phyloP scores from a whole-genome alignment of 1,140 invertebrate species.

The Atta cephalotes region DNA sequence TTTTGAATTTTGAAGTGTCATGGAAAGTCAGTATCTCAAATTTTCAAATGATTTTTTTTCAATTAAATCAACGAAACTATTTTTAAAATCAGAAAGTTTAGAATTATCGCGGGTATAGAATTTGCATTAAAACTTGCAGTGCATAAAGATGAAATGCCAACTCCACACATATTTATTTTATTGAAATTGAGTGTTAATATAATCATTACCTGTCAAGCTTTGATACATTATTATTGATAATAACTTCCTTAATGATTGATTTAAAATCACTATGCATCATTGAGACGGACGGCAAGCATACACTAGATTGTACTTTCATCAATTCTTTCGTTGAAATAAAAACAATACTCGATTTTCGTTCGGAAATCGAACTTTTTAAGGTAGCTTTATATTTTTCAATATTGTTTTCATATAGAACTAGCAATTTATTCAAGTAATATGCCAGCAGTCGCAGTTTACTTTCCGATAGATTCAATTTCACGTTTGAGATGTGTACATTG shows the following conservation, averaged over 20 bases:
- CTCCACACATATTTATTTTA: not conserved
- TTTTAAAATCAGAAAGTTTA: too few relatives aligned
- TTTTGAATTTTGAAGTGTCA: not conserved
- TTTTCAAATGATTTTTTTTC: too few relatives aligned
- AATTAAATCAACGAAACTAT: too few relatives aligned
- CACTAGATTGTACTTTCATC: conserved; percentile 73
- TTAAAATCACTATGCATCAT: conserved; percentile 72
- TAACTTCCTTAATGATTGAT: conserved; percentile 73
- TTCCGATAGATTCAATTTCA: conserved; percentile 94
- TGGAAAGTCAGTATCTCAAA: not conserved
- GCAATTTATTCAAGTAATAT: conserved; percentile 90
- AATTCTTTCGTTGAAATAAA: conserved; percentile 74
- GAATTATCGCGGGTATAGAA: too few relatives aligned
- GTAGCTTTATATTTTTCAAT: conserved; percentile 48
- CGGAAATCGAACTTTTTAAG: not conserved
- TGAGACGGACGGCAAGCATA: conserved; percentile 78
- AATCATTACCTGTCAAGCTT: conserved; percentile 83
- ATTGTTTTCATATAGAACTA: conserved; percentile 75
- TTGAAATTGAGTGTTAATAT: not conserved
- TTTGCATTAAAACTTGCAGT: too few relatives aligned
- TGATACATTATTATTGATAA: conserved; percentile 71
- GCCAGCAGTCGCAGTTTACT: conserved; percentile 89
- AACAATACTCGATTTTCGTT: conserved; percentile 4
- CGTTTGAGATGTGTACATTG: conserved; percentile 90
- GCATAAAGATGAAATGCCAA: too few relatives aligned